phyloP scores from a whole-genome alignment of 2,888 invertebrate species.

The Erebia ligea region DNA sequence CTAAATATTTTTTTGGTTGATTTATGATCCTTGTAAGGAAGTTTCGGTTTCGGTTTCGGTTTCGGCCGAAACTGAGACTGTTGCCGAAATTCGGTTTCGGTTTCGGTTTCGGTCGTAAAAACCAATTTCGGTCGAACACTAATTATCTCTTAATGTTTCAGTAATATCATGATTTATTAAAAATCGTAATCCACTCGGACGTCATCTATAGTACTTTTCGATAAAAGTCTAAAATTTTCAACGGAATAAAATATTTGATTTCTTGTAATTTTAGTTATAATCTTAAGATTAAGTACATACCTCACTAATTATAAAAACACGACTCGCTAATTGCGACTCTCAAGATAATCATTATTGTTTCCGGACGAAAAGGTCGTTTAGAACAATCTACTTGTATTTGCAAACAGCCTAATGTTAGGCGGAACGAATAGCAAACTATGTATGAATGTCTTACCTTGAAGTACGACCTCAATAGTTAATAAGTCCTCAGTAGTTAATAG shows the following conservation, averaged over 20 bases:
- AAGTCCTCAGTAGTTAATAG: too few species aligned
- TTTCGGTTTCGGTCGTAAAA: too few species aligned
- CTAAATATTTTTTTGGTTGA: too few species aligned
- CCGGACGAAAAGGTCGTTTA: constrained; percentile 5
- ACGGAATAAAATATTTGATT: neutral
- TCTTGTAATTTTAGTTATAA: neutral
- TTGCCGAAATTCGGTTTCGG: too few species aligned
- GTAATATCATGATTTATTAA: too few species aligned
- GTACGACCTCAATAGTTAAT: neutral
- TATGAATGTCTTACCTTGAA: constrained; percentile 8
- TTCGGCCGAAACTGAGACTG: too few species aligned
- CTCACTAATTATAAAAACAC: neutral
- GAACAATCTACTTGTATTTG: constrained; percentile 4
- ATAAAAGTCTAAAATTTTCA: neutral
- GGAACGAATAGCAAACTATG: constrained; percentile 12
- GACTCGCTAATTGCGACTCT: neutral
- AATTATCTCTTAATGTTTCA: too few species aligned
- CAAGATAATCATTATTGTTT: constrained; percentile 11
- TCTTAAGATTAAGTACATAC: neutral
- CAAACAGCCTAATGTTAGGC: neutral
- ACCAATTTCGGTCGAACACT: too few species aligned
- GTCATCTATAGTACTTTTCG: too few species aligned
- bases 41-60: too few species aligned
- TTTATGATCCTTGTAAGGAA: too few species aligned
- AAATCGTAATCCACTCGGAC: too few species aligned